These are phyloP conservation scores for Trachelus iudaicus DNA, from an alignment of 2,888 invertebrate genomes.

Conservation along the genomic window DNA sequence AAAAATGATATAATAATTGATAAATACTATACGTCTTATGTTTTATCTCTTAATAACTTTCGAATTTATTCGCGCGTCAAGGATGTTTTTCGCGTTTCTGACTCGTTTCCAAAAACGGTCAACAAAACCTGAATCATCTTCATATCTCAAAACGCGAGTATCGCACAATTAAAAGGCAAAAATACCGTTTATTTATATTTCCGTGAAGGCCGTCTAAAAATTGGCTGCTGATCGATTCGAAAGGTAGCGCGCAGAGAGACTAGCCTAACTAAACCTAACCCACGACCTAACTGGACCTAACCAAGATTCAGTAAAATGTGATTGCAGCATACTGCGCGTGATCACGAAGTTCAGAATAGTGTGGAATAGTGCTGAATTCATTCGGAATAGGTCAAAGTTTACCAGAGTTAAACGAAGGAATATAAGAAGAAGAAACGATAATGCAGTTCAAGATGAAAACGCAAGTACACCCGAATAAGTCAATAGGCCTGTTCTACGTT, in stretches of 20 bases:
- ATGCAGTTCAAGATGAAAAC: neutral
- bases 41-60: too few relatives aligned
- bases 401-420: neutral
- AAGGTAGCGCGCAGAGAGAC: neutral
- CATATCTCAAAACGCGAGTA: neutral
- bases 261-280: neutral
- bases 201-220: neutral
- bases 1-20: too few relatives aligned
- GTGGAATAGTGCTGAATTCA: neutral
- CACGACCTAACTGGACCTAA: neutral
- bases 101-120: neutral
- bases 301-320: neutral
- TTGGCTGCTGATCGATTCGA: neutral
- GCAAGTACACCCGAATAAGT: constrained; percentile 1
- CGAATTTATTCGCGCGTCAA: neutral
- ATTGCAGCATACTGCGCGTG: neutral
- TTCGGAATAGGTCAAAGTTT: neutral
- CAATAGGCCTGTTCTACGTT: constrained; percentile 23
- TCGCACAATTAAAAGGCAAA: neutral
- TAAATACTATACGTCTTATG: too few relatives aligned
- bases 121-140: neutral
- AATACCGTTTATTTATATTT: neutral
- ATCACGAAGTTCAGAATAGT: neutral
- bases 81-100: neutral
- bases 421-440: neutral